Conservation (phyloP, 2,113 vertebrate genomes). For the Danio rerio region GRCz12tu NC_133199.1:35636001-35636500, state of each 20-base stretch:
- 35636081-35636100: conserved; percentile 28
- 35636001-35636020: conserved; percentile 26
- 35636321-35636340: conserved; percentile 51
- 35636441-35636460: conserved; percentile 20
- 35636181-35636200: conserved; percentile 52
- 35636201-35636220: conserved; percentile 15
- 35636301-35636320: conserved; percentile 58
- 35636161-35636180: conserved; percentile 60
- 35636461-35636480: conserved; percentile 30
- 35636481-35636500: conserved; percentile 44
- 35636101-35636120: conserved; percentile 27
- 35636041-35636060: conserved; percentile 7
- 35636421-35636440: not conserved
- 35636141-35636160: not conserved
- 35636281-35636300: conserved; percentile 47
- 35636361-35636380: conserved; percentile 36
- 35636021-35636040: conserved; percentile 31
- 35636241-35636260: conserved; percentile 48
- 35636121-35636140: not conserved
- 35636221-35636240: not conserved
- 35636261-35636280: not conserved
- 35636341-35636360: conserved; percentile 32
- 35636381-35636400: conserved; percentile 25
- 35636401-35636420: conserved; percentile 9
- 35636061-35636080: conserved; percentile 27